phyloP scores from a whole-genome alignment of 2,797 vertebrate species.

The Aeoliscus strigatus region DNA sequence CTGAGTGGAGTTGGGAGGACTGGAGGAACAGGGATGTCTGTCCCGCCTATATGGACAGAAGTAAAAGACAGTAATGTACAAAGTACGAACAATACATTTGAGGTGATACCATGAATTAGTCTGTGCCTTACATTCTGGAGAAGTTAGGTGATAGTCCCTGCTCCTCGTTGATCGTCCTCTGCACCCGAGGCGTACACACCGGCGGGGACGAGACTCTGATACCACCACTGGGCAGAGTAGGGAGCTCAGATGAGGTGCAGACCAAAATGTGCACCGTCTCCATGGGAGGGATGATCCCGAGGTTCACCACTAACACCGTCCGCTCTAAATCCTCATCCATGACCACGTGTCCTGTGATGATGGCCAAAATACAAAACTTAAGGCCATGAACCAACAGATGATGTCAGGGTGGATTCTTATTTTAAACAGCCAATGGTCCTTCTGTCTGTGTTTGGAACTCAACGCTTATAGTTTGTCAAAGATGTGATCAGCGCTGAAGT shows the following conservation, averaged over 20 bases:
- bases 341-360: slow-evolving; percentile 74
- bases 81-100: neutral
- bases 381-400: too few relatives aligned
- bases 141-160: slow-evolving; percentile 73
- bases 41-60: slow-evolving; percentile 62
- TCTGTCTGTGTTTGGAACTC: too few relatives aligned
- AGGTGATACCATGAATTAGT: neutral
- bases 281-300: slow-evolving; percentile 86
- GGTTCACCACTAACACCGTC: slow-evolving; percentile 86
- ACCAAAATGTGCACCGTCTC: slow-evolving; percentile 87
- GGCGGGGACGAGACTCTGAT: slow-evolving; percentile 85
- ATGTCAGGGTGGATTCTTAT: too few relatives aligned
- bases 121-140: slow-evolving; percentile 71
- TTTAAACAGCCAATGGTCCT: too few relatives aligned
- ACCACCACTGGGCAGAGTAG: slow-evolving; percentile 83
- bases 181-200: slow-evolving; percentile 84
- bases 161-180: slow-evolving; percentile 77
- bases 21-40: slow-evolving; percentile 51
- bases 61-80: too few relatives aligned
- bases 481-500: too few relatives aligned
- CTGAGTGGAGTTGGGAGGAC: slow-evolving; percentile 58
- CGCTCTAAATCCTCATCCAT: slow-evolving; percentile 92
- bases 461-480: too few relatives aligned
- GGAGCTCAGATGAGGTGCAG: slow-evolving; percentile 93
- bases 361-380: slow-evolving; percentile 23